Percentiles rank a stretch among this genome's conserved stretches.
phyloP scores from a whole-genome alignment of 2,888 invertebrate genomes.

The Netelia melanura region DNA sequence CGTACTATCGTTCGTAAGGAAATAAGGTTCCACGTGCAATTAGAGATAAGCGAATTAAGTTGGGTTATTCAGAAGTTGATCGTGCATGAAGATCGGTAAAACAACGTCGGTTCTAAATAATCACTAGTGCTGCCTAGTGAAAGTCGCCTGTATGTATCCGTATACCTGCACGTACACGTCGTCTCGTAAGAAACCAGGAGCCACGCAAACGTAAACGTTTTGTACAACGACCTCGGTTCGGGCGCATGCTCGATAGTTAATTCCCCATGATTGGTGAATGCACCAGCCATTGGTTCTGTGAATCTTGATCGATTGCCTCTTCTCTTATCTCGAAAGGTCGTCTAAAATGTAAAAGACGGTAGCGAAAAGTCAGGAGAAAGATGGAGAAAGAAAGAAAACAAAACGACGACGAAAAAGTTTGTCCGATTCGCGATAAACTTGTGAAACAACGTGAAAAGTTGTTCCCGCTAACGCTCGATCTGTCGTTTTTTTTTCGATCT shows the following conservation, averaged over 20 bases:
- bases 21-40: conserved; percentile 25
- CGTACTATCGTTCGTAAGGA: conserved; percentile 23
- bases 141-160: conserved; percentile 58
- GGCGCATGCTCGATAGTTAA: conserved; percentile 17
- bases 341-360: conserved; percentile 3
- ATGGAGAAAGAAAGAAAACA: neutral
- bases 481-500: neutral
- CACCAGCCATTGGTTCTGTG: conserved; percentile 22
- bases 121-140: conserved; percentile 49
- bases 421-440: conserved; percentile 3
- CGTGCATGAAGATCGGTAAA: conserved; percentile 57
- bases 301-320: conserved; percentile 45
- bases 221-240: conserved; percentile 28
- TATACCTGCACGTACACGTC: conserved; percentile 5
- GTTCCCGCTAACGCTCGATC: neutral
- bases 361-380: conserved; percentile 37
- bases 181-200: conserved; percentile 33
- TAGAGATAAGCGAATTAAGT: conserved; percentile 34
- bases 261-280: conserved; percentile 35
- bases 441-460: conserved; percentile 7
- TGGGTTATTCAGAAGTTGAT: conserved; percentile 49
- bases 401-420: neutral
- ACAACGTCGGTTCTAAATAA: conserved; percentile 60
- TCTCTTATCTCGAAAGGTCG: conserved; percentile 45
- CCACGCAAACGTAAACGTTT: conserved; percentile 47